Evolutionary conservation across 2,113 vertebrate species (phyloP).

Genomic region (Microtus ochrogaster): DNA sequence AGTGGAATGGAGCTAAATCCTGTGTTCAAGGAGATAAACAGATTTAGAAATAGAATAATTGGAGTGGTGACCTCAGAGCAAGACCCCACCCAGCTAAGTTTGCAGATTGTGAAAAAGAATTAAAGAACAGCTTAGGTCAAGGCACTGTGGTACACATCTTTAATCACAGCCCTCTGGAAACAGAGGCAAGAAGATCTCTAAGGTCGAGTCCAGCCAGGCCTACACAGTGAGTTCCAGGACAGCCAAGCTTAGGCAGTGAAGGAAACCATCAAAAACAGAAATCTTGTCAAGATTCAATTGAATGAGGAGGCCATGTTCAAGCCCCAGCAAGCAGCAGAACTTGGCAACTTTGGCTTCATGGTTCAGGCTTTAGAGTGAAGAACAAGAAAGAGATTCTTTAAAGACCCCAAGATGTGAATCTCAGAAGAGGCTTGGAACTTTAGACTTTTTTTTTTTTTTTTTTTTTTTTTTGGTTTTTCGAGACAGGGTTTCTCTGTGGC

Average conservation of each 20-base stretch:
- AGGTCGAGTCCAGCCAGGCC: not conserved
- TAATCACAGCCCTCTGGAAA: not conserved
- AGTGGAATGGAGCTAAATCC: not conserved
- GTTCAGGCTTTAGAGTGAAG: not conserved
- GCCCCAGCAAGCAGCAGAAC: not conserved
- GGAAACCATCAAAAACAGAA: not conserved
- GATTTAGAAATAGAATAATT: not conserved
- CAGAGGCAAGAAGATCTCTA: not conserved
- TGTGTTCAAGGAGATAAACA: not conserved
- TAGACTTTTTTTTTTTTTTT: no score
- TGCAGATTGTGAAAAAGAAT: not conserved
- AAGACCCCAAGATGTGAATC: not conserved
- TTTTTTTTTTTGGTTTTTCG: no score
- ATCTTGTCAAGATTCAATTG: not conserved
- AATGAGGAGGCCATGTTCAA: not conserved
- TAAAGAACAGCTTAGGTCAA: not conserved
- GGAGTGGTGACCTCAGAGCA: not conserved
- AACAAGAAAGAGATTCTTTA: not conserved
- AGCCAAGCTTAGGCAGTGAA: not conserved
- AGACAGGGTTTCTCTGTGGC: no score
- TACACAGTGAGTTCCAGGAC: not conserved
- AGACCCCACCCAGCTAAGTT: not conserved
- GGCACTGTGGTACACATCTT: not conserved
- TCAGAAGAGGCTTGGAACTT: not conserved
- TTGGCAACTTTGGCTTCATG: not conserved